Evolutionary conservation across 2,888 invertebrate genomes (phyloP), one percentile per base, ranked within the genome.

Genomic region (Thera britannica): DNA sequence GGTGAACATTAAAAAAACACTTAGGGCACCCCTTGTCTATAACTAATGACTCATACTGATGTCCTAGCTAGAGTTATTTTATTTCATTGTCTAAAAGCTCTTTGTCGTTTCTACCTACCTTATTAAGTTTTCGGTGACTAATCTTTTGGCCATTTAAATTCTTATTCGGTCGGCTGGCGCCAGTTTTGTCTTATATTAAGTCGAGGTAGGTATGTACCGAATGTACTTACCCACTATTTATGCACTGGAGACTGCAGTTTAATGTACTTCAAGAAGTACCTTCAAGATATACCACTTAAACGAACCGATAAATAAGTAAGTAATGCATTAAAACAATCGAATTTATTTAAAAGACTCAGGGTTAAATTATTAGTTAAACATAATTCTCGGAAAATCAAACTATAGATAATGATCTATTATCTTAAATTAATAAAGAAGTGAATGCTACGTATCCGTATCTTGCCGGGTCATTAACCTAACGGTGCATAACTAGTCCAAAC

Each of bases 91-190:
- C 38, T 56, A 36, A n/a, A 41, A 46, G 44, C 46, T 62, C 55
- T 48, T 55, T 55, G 62, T 62, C 12, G 38, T 55, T 8, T 2
- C 12, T 52, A n/a, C 51, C 34, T 36, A 51, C 23, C 55, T 11
- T 41, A 44, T 11, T 57, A 12, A 41, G 54, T 61, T 48, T 38
- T 62, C 54, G 23, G 44, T 62, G 62, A 62, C 62, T 55, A 62
- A 62, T 44, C n/a, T 55, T 46, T 46, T 62, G 35, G 41, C 51
- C 41, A 23, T 46, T 12, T 34, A 2, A 12, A 49, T 1, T 23
- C 34, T 55, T 55, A 49, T 58, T 35, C 49, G 36, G 48, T 35
- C 46, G 7, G 34, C 46, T 55, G 54, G 61, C 60, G 60, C 51
- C 60, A n/a, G 0, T 60, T 23, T 9, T 44, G 61, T n/a, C 46